Evolutionary conservation across 2,888 invertebrate genomes (phyloP).

Genomic region (Lithophane semibrunnea): DNA sequence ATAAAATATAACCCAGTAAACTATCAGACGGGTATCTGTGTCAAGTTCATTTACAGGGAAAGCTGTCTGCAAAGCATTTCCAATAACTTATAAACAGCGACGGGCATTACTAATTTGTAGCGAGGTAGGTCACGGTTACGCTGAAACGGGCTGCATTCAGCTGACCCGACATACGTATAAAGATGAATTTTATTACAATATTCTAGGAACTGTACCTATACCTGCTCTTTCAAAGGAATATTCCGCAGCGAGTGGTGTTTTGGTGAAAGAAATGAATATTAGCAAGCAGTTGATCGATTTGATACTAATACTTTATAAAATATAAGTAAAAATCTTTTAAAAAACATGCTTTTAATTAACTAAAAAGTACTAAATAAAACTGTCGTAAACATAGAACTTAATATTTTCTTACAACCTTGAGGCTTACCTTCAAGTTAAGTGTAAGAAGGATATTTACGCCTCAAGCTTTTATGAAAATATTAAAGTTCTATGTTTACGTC

Average conservation of each 20-base stretch:
- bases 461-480: no score
- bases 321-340: no score
- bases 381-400: no score
- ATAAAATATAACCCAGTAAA: constrained; percentile 28
- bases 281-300: not conserved
- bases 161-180: constrained; percentile 16
- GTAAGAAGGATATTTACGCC: no score
- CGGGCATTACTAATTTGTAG: constrained; percentile 55
- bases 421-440: no score
- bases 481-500: no score
- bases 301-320: constrained; percentile 4
- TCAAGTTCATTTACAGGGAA: constrained; percentile 52
- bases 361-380: no score
- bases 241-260: not conserved
- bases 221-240: constrained; percentile 11
- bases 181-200: constrained; percentile 12
- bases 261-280: not conserved
- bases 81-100: constrained; percentile 53
- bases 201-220: not conserved
- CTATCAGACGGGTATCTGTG: constrained; percentile 40
- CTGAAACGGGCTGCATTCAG: constrained; percentile 35
- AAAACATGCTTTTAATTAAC: no score
- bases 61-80: constrained; percentile 50
- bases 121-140: constrained; percentile 58
- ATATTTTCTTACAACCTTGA: no score